Evolutionary conservation across 2,113 vertebrate genomes (phyloP), one percentile per base, ranked within the genome.

Genomic region (Irena cyanogastra): DNA sequence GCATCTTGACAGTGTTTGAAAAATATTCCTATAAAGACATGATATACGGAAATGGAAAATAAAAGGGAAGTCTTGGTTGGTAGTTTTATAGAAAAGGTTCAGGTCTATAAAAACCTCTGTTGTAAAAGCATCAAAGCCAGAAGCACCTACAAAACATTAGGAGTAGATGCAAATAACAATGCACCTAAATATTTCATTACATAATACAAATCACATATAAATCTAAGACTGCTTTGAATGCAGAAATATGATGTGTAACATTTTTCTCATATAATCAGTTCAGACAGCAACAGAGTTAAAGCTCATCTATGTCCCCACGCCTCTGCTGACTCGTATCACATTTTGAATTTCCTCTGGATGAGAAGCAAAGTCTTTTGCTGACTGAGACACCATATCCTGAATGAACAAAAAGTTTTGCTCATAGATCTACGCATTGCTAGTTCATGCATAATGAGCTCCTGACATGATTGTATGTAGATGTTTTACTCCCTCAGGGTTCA

Each of bases 11-110:
- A 91, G 42, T 21, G 20, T 90, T 95, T 94, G 60, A 94, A 93
- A 96, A 91, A 91, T 72, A 79, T 14, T 88, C 50, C 89, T 84
- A 82, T 93, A 95, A 95, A 92, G 27, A 86, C 45, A 54, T 23
- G 53, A 91, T 22, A 89, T 50, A 88, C 0, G 8, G 72, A 95
- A 90, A 93, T 16, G 81, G 72, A 90, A 81, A 94, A 83, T 75
- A 89, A 84, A 87, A 88, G 65, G 63, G 76, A 78, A 70, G 42
- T 50, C 26, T 71, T 53, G 61, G 76, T 57, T 83, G 24, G n/a
- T 85, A n/a, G 54, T 68, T 93, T 92, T 83, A 92, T 77, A 83
- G 77, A 91, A 91, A 74, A 80, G 33, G 54, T 49, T 75, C 66
- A 66, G n/a, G 53, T 76, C 79, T 71, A 76, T 90, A 94, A 95